Conservation (phyloP, 2,113 vertebrate genomes). For the Chaetodon trifascialis region DNA sequence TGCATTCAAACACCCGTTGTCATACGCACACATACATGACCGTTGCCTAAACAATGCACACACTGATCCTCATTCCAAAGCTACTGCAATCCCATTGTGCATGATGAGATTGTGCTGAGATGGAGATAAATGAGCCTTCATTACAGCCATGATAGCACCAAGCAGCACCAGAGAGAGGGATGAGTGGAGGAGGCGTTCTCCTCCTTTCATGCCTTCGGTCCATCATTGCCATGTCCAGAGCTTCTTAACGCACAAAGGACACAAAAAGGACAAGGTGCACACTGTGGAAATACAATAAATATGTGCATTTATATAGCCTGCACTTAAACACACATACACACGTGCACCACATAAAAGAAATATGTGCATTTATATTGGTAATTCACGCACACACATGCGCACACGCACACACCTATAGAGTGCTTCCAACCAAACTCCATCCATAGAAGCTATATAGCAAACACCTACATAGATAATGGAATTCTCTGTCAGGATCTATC, state of each 20-base stretch:
- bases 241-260: constrained; percentile 58
- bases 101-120: constrained; percentile 79
- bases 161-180: constrained; percentile 57
- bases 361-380: constrained; percentile 79
- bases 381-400: constrained; percentile 33
- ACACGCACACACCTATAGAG: constrained; percentile 27
- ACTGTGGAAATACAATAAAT: constrained; percentile 48
- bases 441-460: constrained; percentile 42
- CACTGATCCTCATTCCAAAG: constrained; percentile 60
- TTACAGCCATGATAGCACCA: constrained; percentile 75
- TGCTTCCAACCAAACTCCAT: constrained; percentile 64
- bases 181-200: constrained; percentile 38
- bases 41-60: constrained; percentile 42
- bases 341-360: constrained; percentile 48
- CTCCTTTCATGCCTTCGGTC: constrained; percentile 39
- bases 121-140: constrained; percentile 84
- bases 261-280: constrained; percentile 50
- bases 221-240: constrained; percentile 51
- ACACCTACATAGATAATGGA: constrained; percentile 68
- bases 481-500: constrained; percentile 73
- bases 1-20: constrained; percentile 24
- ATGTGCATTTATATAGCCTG: constrained; percentile 69
- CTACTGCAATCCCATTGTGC: constrained; percentile 66
- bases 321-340: constrained; percentile 27
- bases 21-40: constrained; percentile 32